Percentiles rank a stretch among this genome's conserved stretches.
phyloP scores from a whole-genome alignment of 2,888 invertebrate genomes.

The Agonum fuliginosum region DNA sequence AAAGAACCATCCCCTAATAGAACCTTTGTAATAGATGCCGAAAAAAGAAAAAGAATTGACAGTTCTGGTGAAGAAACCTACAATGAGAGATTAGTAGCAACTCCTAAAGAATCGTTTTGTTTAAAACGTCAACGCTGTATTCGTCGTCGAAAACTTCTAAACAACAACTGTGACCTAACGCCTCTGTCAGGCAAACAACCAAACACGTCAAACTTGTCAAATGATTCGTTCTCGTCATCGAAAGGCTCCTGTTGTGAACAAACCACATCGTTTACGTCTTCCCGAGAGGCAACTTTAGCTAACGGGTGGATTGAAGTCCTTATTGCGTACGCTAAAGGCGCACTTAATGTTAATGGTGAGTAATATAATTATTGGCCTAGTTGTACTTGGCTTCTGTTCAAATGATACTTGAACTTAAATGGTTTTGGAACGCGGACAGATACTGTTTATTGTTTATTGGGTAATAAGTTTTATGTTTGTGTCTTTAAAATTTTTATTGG shows the following conservation, averaged over 20 bases:
- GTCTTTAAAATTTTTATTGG: too few relatives aligned
- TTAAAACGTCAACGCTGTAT: slow-evolving; percentile 77
- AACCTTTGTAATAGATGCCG: background rate
- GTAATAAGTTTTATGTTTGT: too few relatives aligned
- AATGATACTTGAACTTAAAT: too few relatives aligned
- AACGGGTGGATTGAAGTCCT: slow-evolving; percentile 71
- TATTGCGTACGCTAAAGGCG: slow-evolving; percentile 68
- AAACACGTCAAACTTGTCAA: background rate
- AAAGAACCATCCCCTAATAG: background rate
- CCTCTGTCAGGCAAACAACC: slow-evolving; percentile 18
- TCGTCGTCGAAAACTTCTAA: slow-evolving; percentile 72
- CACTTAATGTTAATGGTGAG: slow-evolving; percentile 72
- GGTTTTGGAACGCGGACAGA: too few relatives aligned
- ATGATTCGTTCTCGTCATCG: too few relatives aligned
- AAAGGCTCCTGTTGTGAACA: too few relatives aligned
- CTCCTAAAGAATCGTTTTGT: slow-evolving; percentile 62
- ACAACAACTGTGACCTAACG: slow-evolving; percentile 56
- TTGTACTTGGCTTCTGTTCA: too few relatives aligned
- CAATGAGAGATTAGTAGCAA: slow-evolving; percentile 3
- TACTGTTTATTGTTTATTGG: too few relatives aligned
- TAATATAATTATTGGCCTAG: slow-evolving; percentile 47
- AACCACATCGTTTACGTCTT: slow-evolving; percentile 8
- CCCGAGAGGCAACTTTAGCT: background rate
- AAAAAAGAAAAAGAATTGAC: slow-evolving; percentile 60
- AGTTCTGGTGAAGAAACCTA: slow-evolving; percentile 62